These are phyloP conservation scores for Hypselothyrea guttata DNA, from an alignment of 2,888 invertebrate species.

Conservation along the genomic window DNA sequence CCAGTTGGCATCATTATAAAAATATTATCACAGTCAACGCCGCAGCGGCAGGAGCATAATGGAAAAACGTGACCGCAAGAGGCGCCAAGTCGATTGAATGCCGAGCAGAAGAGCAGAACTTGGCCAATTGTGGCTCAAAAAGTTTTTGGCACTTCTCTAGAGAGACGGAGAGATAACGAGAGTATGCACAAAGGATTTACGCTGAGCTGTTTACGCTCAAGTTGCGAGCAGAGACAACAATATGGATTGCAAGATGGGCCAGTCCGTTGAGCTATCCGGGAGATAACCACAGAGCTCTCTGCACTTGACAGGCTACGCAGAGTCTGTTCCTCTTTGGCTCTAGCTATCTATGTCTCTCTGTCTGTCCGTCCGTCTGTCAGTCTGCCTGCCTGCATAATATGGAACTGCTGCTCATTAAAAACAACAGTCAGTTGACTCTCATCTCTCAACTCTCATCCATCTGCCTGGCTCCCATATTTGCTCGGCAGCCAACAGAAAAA, in stretches of 20 bases:
- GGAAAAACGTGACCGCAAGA: constrained; percentile 68
- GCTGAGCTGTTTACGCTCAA: constrained; percentile 38
- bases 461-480: constrained; percentile 52
- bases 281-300: constrained; percentile 48
- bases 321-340: background rate
- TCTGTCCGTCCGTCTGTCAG: no score
- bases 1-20: constrained; percentile 65
- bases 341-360: background rate
- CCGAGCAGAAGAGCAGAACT: constrained; percentile 45
- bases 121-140: constrained; percentile 46
- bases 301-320: constrained; percentile 58
- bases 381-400: constrained; percentile 10
- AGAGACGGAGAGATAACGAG: background rate
- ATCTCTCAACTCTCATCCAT: constrained; percentile 58
- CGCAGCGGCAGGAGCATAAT: constrained; percentile 50
- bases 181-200: constrained; percentile 24
- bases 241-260: background rate
- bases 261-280: constrained; percentile 17
- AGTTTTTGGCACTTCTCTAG: constrained; percentile 25
- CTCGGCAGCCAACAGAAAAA: constrained; percentile 29
- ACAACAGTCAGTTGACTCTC: constrained; percentile 58
- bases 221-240: constrained; percentile 9
- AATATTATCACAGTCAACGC: constrained; percentile 57
- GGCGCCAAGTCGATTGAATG: constrained; percentile 53
- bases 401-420: constrained; percentile 57